Percentiles rank a stretch among this genome's conserved stretches.
Conservation (phyloP, 2,113 vertebrate species). For the Xiphophorus hellerii region DNA sequence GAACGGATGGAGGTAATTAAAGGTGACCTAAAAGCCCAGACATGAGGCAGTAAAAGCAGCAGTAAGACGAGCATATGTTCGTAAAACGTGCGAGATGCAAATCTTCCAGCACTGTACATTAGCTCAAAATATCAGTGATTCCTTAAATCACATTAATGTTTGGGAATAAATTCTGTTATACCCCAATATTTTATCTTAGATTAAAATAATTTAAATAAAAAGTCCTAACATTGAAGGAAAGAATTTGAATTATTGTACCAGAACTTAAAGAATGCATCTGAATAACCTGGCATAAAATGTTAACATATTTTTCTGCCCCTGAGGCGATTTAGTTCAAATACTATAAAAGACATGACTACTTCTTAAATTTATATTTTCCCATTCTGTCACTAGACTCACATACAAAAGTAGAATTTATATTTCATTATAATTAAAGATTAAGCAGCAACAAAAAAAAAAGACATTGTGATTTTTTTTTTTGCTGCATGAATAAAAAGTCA, state of each 20-base stretch:
- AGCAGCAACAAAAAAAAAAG: conserved; percentile 32
- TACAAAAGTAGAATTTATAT: conserved; percentile 53
- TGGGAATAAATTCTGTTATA: background rate
- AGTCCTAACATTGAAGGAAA: conserved; percentile 24
- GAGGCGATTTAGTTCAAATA: conserved; percentile 51
- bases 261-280: conserved; percentile 25
- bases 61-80: conserved; percentile 46
- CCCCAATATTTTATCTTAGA: background rate
- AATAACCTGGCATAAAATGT: conserved; percentile 39
- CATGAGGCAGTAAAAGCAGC: conserved; percentile 78
- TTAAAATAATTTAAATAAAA: conserved; percentile 11
- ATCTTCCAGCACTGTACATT: conserved; percentile 30
- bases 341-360: conserved; percentile 46
- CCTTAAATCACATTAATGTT: background rate
- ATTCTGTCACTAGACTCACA: conserved; percentile 53
- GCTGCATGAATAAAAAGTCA: conserved; percentile 40
- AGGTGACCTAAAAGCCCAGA: conserved; percentile 78
- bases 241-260: conserved; percentile 19
- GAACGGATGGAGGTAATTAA: conserved; percentile 80
- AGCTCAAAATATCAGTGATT: conserved; percentile 8
- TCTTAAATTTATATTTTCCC: conserved; percentile 40
- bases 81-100: conserved; percentile 55
- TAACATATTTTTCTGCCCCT: conserved; percentile 27
- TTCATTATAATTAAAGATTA: conserved; percentile 67
- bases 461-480: conserved; percentile 65